Evolutionary conservation across 1,140 invertebrate species (phyloP).

Genomic region (Bradysia coprophila): DNA sequence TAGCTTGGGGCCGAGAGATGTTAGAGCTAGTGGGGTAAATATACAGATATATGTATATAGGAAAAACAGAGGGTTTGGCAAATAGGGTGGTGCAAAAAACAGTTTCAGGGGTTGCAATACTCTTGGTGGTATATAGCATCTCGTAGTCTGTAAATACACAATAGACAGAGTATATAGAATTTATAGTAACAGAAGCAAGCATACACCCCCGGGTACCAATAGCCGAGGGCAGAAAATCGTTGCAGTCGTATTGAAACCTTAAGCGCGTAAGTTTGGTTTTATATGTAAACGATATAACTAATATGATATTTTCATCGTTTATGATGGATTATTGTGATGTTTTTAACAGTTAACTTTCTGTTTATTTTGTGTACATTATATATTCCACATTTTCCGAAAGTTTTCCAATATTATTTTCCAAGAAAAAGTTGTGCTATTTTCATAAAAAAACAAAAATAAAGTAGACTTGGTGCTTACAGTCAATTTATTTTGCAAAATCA

Average conservation of each 20-base stretch:
- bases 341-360: no score
- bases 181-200: neutral
- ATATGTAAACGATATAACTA: neutral
- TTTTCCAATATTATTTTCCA: no score
- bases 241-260: slow-evolving; percentile 19
- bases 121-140: neutral
- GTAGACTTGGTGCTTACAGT: no score
- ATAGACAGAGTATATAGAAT: neutral
- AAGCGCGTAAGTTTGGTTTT: slow-evolving; percentile 17
- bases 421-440: no score
- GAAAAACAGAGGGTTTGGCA: neutral
- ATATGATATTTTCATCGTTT: neutral
- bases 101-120: neutral
- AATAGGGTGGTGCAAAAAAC: neutral
- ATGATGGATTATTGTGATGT: no score
- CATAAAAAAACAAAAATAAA: no score
- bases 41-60: neutral
- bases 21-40: neutral
- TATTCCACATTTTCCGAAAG: no score
- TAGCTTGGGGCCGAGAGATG: neutral
- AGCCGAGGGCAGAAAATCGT: slow-evolving; percentile 23
- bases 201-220: slow-evolving; percentile 24
- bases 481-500: no score
- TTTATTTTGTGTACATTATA: no score
- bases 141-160: neutral